phyloP scores from a whole-genome alignment of 2,888 invertebrate species.

The Yponomeuta cagnagella region DNA sequence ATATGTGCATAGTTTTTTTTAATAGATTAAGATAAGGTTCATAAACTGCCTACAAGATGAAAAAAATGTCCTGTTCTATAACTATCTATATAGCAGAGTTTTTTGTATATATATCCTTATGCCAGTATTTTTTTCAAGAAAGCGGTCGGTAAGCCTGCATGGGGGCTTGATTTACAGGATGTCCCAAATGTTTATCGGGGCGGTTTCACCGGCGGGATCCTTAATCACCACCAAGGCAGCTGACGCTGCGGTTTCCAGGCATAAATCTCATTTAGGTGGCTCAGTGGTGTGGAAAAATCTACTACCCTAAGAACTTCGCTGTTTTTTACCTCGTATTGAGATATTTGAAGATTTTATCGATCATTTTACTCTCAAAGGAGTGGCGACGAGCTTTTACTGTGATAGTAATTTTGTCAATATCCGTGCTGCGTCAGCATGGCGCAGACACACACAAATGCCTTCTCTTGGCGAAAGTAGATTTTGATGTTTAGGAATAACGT shows the following conservation, averaged over 20 bases:
- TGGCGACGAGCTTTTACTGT: no score
- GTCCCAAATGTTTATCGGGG: constrained; percentile 9
- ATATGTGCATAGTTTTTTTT: no score
- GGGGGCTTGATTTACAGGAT: constrained; percentile 10
- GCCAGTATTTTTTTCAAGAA: neutral
- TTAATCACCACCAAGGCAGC: constrained; percentile 8
- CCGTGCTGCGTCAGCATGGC: no score
- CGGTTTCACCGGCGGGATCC: neutral
- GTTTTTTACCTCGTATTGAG: neutral
- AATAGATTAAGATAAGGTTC: no score
- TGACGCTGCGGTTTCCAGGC: neutral
- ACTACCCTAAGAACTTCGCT: neutral
- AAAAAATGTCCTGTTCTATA: neutral
- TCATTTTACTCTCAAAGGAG: no score
- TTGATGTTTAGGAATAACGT: no score
- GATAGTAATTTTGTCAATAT: no score
- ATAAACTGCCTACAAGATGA: neutral
- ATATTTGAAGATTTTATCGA: no score
- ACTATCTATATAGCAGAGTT: neutral
- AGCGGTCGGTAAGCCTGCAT: constrained; percentile 1
- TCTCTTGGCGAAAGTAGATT: no score
- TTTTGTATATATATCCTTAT: neutral
- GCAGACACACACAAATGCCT: no score
- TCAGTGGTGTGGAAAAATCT: neutral
- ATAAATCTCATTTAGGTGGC: constrained; percentile 10